Evolutionary conservation across 2,797 vertebrate species (phyloP), one percentile per base, ranked within the genome.

Genomic region (Pangasius larnaudii): DNA sequence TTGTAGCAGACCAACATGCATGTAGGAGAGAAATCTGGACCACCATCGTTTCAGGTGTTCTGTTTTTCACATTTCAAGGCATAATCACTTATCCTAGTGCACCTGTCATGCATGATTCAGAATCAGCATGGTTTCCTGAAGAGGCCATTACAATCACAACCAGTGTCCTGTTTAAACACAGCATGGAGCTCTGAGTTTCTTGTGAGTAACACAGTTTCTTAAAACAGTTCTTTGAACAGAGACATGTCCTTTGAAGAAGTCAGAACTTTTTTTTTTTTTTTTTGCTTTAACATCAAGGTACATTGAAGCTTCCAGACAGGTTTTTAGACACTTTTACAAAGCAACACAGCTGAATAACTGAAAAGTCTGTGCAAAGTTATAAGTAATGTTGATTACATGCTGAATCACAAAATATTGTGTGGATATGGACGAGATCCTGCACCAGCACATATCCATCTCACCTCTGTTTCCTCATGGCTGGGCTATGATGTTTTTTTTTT

Each of bases 151-250:
- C 69, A 83, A 27, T 84, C 58, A 33, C 79, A 49, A 82, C 56
- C 39, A 9, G 63, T 63, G n/a, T 5, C 5, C 56, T 61, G 49
- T 79, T 78, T 85, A 69, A 74, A 49, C 82, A 49, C 82, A 78
- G 74, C 51, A 49, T 42, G 81, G 22, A 49, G 16, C 74, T 8
- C n/a, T 27, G 82, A 86, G 42, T 30, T 86, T 86, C 19, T 63
- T 88, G 51, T 46, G 18, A 85, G 83, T 19, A 56, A 84, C 56
- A 56, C 49, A 46, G 24, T 69, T 30, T 84, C 59, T 63, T 24
- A 75, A 87, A 77, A 33, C 78, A 82, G 84, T 27, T 53, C 75
- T 72, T 83, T 83, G 36, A 59, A 78, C 36, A 74, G 67, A 58
- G 42, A 49, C 5, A 81, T 27, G 59, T 83, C 42, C 27, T 46